Conservation (phyloP, 2,113 vertebrate species). For the Oreotrochilus melanogaster region DNA sequence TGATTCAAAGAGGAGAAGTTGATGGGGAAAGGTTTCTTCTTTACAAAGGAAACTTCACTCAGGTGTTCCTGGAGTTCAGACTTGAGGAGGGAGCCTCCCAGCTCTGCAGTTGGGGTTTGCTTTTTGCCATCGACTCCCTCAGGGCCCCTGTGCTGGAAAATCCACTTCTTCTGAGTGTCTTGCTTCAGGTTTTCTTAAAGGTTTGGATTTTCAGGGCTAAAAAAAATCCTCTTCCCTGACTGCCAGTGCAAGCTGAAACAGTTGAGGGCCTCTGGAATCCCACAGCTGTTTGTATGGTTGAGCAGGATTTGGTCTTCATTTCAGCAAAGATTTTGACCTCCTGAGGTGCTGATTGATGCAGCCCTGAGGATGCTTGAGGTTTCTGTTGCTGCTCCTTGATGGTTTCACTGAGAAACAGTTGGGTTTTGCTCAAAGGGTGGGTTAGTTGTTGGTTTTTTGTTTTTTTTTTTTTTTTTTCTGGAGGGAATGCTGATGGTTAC, state of each 20-base stretch:
- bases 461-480: background rate
- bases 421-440: background rate
- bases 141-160: background rate
- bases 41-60: background rate
- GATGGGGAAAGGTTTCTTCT: background rate
- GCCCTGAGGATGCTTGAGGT: background rate
- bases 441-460: no score
- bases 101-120: background rate
- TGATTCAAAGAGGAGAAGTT: background rate
- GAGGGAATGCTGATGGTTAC: background rate
- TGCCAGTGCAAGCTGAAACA: rapidly evolving
- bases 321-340: background rate
- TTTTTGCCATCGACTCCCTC: background rate
- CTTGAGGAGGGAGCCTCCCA: background rate
- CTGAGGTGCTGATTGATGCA: rapidly evolving
- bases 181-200: background rate
- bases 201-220: background rate
- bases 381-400: background rate
- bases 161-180: background rate
- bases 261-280: background rate
- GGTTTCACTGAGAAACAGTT: background rate
- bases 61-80: background rate
- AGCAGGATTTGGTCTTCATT: background rate
- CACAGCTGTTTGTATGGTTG: background rate
- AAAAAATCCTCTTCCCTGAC: background rate